phyloP scores from a whole-genome alignment of 92 coral and sea anemone species.

The Actinernus sp. region DNA sequence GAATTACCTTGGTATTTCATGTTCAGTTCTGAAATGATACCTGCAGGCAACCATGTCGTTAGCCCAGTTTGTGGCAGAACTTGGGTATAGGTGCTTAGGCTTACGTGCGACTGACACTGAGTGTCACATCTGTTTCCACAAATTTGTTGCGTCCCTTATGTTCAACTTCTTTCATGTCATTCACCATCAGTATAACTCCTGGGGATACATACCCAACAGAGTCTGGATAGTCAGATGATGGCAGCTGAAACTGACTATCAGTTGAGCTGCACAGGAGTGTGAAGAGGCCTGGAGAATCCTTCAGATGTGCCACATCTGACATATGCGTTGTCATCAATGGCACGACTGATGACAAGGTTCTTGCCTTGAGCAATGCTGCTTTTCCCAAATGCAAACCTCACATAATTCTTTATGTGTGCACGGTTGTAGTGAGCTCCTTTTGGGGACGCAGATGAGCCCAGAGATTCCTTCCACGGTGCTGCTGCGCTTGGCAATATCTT shows the following conservation, averaged over 20 bases:
- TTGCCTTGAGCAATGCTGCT: background rate
- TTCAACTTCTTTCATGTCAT: conserved; percentile 57
- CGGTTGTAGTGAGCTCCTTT: conserved; percentile 39
- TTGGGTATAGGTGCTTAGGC: conserved; percentile 48
- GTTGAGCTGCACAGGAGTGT: conserved; percentile 42
- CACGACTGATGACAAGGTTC: conserved; percentile 23
- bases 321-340: conserved; percentile 60
- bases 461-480: conserved; percentile 40
- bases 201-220: conserved; percentile 59
- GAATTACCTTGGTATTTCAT: conserved; percentile 48
- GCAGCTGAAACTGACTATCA: conserved; percentile 36
- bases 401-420: conserved; percentile 50
- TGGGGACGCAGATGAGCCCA: conserved; percentile 42
- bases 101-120: conserved; percentile 58
- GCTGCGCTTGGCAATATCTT: conserved; percentile 42
- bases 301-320: conserved; percentile 63
- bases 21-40: conserved; percentile 35
- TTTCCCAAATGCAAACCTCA: conserved; percentile 39
- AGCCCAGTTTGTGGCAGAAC: conserved; percentile 64
- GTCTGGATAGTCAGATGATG: conserved; percentile 61
- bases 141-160: conserved; percentile 54
- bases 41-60: conserved; percentile 41
- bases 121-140: conserved; percentile 38
- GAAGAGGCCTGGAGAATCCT: conserved; percentile 66
- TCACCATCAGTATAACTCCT: no score